Evolutionary conservation across 2,888 invertebrate genomes (phyloP).

Genomic region (Glyphotaelius pellucidus): DNA sequence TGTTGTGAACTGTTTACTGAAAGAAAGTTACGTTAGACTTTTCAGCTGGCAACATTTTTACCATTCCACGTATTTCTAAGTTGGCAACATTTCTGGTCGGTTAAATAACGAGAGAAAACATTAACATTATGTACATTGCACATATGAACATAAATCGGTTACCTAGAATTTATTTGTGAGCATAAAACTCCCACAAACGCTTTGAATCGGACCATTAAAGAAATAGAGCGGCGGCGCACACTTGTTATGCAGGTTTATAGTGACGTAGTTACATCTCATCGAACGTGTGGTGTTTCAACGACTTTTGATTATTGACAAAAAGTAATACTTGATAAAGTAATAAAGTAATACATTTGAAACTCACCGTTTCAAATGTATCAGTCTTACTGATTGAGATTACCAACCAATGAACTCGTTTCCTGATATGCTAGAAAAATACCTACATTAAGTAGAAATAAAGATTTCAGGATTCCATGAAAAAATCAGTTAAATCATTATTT

Average conservation of each 20-base stretch:
- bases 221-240: slow-evolving; percentile 22
- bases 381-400: not conserved
- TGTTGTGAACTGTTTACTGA: slow-evolving; percentile 1
- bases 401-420: not conserved
- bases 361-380: not conserved
- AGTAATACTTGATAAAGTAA: not conserved
- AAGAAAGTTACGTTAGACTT: not conserved
- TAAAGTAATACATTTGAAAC: not conserved
- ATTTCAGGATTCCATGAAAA: not conserved
- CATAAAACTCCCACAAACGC: slow-evolving; percentile 16
- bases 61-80: not conserved
- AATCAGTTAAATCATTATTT: too few relatives aligned
- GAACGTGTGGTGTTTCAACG: not conserved
- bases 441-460: too few relatives aligned
- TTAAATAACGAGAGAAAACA: slow-evolving; percentile 29
- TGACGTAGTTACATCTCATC: not conserved
- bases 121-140: slow-evolving; percentile 29
- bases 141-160: not conserved
- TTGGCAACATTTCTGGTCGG: slow-evolving; percentile 9
- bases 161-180: slow-evolving; percentile 33
- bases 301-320: too few relatives aligned
- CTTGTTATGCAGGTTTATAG: not conserved
- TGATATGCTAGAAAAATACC: not conserved
- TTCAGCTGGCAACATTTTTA: not conserved
- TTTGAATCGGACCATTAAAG: slow-evolving; percentile 32